Evolutionary conservation across 2,888 invertebrate genomes (phyloP).

Genomic region (Acronicta aceris): DNA sequence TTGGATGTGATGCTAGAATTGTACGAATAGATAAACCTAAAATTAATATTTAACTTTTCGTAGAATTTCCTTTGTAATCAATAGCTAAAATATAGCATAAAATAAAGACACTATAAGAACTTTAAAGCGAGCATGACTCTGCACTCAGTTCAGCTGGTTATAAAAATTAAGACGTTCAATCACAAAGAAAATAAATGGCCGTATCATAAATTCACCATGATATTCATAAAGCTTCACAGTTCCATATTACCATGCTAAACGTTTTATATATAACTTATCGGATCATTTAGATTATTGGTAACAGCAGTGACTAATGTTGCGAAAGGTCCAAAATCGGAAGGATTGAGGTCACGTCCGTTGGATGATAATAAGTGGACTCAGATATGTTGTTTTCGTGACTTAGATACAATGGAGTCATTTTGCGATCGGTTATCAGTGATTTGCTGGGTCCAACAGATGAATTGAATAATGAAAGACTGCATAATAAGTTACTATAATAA

Average conservation of each 20-base stretch:
- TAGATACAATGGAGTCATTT: constrained; percentile 46
- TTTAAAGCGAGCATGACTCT: background rate
- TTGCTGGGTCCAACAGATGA: constrained; percentile 5
- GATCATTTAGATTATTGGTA: constrained; percentile 46
- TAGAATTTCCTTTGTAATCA: constrained; percentile 14
- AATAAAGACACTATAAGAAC: background rate
- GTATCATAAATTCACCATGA: constrained; percentile 29
- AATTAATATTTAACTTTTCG: constrained; percentile 8
- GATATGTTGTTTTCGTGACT: constrained; percentile 83
- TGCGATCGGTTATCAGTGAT: constrained; percentile 39
- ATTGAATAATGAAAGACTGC: background rate
- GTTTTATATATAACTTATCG: constrained; percentile 49
- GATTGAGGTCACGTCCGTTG: constrained; percentile 82
- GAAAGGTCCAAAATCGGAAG: constrained; percentile 65
- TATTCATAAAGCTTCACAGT: constrained; percentile 36
- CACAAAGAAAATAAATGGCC: constrained; percentile 33
- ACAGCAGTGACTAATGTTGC: constrained; percentile 37
- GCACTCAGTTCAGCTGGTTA: constrained; percentile 15
- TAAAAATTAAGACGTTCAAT: constrained; percentile 31
- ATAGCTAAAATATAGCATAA: constrained; percentile 10
- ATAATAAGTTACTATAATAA: background rate
- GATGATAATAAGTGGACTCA: constrained; percentile 79
- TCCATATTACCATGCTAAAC: constrained; percentile 42
- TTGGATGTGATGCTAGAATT: constrained; percentile 25
- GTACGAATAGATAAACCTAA: constrained; percentile 27